Evolutionary conservation across 2,797 vertebrate genomes (phyloP).

Genomic region (Danio kyathit): DNA sequence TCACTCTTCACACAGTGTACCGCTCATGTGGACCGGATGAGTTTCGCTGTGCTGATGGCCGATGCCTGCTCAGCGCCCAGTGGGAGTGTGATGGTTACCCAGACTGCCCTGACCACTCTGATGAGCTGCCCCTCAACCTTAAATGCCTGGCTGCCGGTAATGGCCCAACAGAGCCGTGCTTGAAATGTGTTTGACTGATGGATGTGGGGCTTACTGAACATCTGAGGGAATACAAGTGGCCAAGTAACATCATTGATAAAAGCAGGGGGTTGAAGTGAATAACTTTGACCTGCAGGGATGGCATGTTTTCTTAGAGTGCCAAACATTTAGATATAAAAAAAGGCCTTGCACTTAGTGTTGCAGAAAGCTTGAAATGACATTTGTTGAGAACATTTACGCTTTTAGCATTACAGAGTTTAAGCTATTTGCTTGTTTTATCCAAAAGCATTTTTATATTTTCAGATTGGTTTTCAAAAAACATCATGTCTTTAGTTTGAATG

Average conservation of each 20-base stretch:
- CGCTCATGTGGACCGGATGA: slow-evolving; percentile 88
- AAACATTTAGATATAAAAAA: slow-evolving; percentile 38
- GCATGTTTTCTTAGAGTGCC: slow-evolving; percentile 49
- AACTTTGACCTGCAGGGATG: slow-evolving; percentile 55
- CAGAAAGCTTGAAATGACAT: slow-evolving; percentile 42
- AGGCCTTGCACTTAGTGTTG: slow-evolving; percentile 54
- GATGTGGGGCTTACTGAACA: slow-evolving; percentile 55
- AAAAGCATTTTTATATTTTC: slow-evolving; percentile 27
- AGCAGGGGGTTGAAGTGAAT: slow-evolving; percentile 57
- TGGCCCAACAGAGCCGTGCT: slow-evolving; percentile 70
- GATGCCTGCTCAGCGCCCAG: slow-evolving; percentile 91
- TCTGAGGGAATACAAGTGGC: slow-evolving; percentile 58
- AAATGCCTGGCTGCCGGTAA: slow-evolving; percentile 93
- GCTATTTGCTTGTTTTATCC: slow-evolving; percentile 27
- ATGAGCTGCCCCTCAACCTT: slow-evolving; percentile 93
- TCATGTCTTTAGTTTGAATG: not conserved
- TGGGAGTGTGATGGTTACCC: slow-evolving; percentile 98
- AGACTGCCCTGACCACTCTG: slow-evolving; percentile 95
- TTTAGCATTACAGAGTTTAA: slow-evolving; percentile 28
- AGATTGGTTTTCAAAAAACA: slow-evolving; percentile 21
- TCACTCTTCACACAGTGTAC: slow-evolving; percentile 80
- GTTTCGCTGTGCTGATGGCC: slow-evolving; percentile 93
- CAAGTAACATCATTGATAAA: slow-evolving; percentile 56
- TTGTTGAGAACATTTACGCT: slow-evolving; percentile 39
- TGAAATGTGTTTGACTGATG: slow-evolving; percentile 65